A percentile compares a stretch with the other conserved stretches of the same genome.
Conservation (phyloP, 2,797 vertebrate species). For the Manis javanica region DNA sequence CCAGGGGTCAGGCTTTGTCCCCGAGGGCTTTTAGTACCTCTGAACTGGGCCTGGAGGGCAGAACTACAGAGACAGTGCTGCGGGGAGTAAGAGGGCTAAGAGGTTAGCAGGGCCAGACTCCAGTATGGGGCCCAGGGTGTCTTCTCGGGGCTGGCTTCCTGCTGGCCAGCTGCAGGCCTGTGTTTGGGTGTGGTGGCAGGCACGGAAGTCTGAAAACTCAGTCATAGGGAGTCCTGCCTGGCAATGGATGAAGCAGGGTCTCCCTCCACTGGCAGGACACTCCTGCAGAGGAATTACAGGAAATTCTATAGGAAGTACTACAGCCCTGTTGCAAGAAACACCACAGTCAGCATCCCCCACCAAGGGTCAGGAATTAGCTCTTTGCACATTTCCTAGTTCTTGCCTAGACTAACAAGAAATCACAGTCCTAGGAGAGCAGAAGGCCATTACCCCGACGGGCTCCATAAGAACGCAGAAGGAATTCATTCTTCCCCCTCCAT, state of each 20-base stretch:
- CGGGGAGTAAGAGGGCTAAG: neutral
- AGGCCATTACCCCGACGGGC: neutral
- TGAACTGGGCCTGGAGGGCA: neutral
- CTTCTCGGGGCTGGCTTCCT: neutral
- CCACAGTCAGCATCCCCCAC: neutral
- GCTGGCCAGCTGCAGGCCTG: neutral
- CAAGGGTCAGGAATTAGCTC: neutral
- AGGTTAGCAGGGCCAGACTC: neutral
- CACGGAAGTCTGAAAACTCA: neutral
- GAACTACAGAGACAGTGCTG: neutral
- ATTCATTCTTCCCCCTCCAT: constrained; percentile 21
- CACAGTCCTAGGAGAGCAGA: neutral
- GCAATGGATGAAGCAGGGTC: neutral
- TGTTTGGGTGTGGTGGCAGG: neutral
- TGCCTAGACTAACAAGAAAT: neutral
- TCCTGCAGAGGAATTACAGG: neutral
- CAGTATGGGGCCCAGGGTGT: accelerated
- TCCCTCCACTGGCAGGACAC: neutral
- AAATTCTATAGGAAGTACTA: neutral
- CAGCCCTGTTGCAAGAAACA: neutral
- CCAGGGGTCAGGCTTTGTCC: constrained; percentile 74
- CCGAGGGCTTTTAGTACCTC: constrained; percentile 46
- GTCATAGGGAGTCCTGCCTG: neutral
- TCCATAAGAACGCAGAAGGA: neutral
- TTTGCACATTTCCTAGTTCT: neutral